Conservation (phyloP, 2,797 vertebrate genomes). For the Paedocypris micromegethes region DNA sequence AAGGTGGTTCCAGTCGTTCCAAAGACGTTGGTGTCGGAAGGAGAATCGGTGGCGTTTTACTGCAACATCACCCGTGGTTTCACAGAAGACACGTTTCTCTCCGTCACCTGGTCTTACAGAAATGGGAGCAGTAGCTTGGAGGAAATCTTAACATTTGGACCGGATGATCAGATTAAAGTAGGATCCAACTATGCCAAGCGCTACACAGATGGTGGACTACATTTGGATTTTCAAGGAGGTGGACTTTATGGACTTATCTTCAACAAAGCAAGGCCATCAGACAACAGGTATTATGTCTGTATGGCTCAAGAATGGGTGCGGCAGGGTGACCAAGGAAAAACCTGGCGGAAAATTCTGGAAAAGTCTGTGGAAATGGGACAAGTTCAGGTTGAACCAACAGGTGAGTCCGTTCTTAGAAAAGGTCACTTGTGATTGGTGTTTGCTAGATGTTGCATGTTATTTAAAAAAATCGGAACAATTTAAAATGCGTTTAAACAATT, state of each 20-base stretch:
- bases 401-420: slow-evolving; percentile 61
- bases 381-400: slow-evolving; percentile 72
- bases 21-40: slow-evolving; percentile 56
- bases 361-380: slow-evolving; percentile 72
- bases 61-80: slow-evolving; percentile 60
- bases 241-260: slow-evolving; percentile 65
- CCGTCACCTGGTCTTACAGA: slow-evolving; percentile 68
- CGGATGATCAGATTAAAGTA: slow-evolving; percentile 62
- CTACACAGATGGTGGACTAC: slow-evolving; percentile 64
- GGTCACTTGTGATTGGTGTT: too few species aligned
- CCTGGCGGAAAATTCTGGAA: slow-evolving; percentile 76
- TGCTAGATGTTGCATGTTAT: too few species aligned
- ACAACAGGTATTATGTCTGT: slow-evolving; percentile 70
- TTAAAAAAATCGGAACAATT: too few species aligned
- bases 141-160: slow-evolving; percentile 68
- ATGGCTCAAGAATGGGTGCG: slow-evolving; percentile 73
- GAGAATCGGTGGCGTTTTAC: slow-evolving; percentile 66
- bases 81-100: slow-evolving; percentile 67
- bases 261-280: slow-evolving; percentile 52
- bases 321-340: slow-evolving; percentile 56
- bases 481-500: too few species aligned
- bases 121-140: slow-evolving; percentile 25
- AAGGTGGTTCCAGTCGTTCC: slow-evolving; percentile 48
- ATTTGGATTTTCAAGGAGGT: slow-evolving; percentile 60
- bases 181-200: slow-evolving; percentile 63